A percentile compares a stretch with the other conserved stretches of the same genome.
These are phyloP conservation scores for Orius laevigatus DNA, from an alignment of 1,140 invertebrate genomes.

Conservation along the genomic window DNA sequence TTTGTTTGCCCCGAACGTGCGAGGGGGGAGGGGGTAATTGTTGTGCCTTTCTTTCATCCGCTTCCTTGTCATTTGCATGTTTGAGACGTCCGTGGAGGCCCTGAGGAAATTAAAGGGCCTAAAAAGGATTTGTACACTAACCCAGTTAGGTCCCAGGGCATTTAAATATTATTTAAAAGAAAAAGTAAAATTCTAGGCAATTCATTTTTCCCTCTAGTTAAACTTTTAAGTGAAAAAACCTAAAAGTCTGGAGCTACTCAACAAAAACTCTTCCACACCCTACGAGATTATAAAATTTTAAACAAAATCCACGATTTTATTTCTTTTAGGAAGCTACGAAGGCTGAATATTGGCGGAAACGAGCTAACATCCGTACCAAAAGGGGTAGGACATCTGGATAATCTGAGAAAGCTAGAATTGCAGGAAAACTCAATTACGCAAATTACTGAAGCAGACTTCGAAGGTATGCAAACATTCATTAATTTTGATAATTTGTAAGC, in stretches of 20 bases:
- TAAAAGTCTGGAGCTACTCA: too few species aligned
- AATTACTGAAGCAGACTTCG: constrained; percentile 66
- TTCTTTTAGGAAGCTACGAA: constrained; percentile 54
- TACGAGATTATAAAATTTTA: not conserved
- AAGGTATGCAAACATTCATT: constrained; percentile 36
- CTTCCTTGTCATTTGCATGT: constrained; percentile 1
- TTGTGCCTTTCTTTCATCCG: not conserved
- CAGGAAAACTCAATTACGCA: constrained; percentile 65
- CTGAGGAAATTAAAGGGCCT: not conserved
- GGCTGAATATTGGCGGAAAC: constrained; percentile 74
- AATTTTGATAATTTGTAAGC: too few species aligned
- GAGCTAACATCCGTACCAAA: constrained; percentile 57
- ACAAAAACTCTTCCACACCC: too few species aligned
- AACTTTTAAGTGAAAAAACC: too few species aligned
- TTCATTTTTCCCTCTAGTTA: too few species aligned
- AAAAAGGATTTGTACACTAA: too few species aligned
- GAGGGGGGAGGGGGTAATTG: not conserved
- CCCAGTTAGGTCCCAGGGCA: too few species aligned
- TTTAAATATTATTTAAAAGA: too few species aligned
- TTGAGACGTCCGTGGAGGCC: not conserved
- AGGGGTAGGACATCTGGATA: constrained; percentile 55
- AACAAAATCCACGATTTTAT: constrained; percentile 11
- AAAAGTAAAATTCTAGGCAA: too few species aligned
- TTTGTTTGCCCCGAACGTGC: not conserved
- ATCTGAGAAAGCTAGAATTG: constrained; percentile 68